Percentiles rank a stretch among this genome's conserved stretches.
These are phyloP conservation scores for Cheirogaleus major DNA, from an alignment of 2,797 vertebrate genomes.

Conservation along the genomic window DNA sequence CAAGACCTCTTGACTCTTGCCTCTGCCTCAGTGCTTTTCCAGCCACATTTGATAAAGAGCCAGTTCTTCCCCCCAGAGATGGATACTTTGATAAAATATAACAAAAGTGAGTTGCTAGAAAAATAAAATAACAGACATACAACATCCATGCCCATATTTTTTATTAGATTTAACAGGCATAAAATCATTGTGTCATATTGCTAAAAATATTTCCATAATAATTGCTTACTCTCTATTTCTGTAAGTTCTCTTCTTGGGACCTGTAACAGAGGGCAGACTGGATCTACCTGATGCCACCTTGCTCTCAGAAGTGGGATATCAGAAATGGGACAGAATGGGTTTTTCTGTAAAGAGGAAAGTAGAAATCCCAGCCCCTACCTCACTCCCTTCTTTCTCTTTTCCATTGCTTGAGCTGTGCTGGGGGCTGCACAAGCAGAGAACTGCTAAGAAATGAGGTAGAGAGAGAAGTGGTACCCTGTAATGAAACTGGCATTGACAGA, in stretches of 20 bases:
- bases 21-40: neutral
- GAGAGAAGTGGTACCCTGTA: neutral
- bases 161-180: neutral
- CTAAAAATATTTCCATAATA: neutral
- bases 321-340: neutral
- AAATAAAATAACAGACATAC: neutral
- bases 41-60: neutral
- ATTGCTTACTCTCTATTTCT: neutral
- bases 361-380: neutral
- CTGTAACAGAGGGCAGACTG: neutral
- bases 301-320: neutral
- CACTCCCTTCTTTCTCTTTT: too few relatives aligned
- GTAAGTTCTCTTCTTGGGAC: neutral
- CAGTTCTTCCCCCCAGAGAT: neutral
- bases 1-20: rapidly evolving
- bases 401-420: neutral
- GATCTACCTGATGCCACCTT: neutral
- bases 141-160: neutral
- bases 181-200: neutral
- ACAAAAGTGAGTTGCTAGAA: neutral
- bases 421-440: neutral
- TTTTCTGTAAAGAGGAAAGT: neutral
- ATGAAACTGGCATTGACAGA: neutral
- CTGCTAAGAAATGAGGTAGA: neutral
- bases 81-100: neutral